Percentiles rank a stretch among this genome's conserved stretches.
phyloP scores from a whole-genome alignment of 2,113 vertebrate species.

The Coreoperca whiteheadi region DNA sequence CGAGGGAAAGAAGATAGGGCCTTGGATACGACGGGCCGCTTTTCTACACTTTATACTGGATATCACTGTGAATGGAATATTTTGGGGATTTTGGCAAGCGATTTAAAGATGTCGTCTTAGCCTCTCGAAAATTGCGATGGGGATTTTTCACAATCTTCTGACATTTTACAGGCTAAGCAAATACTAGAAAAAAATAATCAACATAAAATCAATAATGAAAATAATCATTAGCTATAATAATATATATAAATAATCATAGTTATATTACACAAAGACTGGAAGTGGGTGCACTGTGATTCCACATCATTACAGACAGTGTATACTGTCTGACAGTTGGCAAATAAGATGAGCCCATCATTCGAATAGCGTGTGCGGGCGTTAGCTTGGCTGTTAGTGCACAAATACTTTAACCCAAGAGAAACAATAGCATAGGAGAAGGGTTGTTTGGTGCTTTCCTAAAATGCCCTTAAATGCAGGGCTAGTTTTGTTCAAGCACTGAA shows the following conservation, averaged over 20 bases:
- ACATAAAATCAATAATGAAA: neutral
- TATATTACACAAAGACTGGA: too few relatives aligned
- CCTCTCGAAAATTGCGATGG: neutral
- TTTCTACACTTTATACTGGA: neutral
- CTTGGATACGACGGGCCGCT: neutral
- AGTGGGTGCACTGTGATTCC: conserved; percentile 1
- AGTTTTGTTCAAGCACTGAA: neutral
- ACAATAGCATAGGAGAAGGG: neutral
- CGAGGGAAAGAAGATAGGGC: neutral
- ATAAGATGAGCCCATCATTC: neutral
- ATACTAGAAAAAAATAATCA: neutral
- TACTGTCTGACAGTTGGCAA: neutral
- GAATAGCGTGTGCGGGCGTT: neutral
- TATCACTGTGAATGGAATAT: neutral
- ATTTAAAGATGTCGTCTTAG: neutral
- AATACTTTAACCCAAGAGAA: too few relatives aligned
- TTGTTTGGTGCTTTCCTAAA: neutral
- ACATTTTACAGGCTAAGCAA: too few relatives aligned
- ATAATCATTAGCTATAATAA: neutral
- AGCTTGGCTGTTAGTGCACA: conserved; percentile 3
- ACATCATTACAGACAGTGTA: neutral
- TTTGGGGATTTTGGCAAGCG: neutral
- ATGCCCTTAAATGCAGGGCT: neutral
- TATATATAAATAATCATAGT: too few relatives aligned
- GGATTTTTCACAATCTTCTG: neutral